phyloP scores from a whole-genome alignment of 2,888 invertebrate species.

The Xestia c-nigrum region DNA sequence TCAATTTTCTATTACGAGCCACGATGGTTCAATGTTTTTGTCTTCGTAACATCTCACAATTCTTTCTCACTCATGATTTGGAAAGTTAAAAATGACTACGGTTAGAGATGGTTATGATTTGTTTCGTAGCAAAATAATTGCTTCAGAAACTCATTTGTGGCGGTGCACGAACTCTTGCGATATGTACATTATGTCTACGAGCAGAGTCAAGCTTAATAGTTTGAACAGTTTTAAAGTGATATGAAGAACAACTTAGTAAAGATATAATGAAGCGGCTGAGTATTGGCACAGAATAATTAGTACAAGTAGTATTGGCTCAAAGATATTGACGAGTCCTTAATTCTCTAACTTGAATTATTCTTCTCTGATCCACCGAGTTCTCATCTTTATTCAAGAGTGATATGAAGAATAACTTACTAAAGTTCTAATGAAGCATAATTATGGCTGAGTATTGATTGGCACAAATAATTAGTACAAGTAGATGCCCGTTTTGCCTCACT shows the following conservation, averaged over 20 bases:
- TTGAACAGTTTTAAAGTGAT: conserved; percentile 29
- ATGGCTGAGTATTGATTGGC: no score
- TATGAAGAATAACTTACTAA: no score
- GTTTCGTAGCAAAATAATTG: conserved; percentile 55
- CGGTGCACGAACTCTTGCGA: conserved; percentile 53
- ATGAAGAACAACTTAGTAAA: conserved; percentile 16
- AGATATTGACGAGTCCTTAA: neutral
- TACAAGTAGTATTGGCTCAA: neutral
- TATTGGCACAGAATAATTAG: neutral
- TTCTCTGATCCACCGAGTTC: no score
- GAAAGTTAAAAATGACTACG: conserved; percentile 16
- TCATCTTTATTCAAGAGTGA: no score
- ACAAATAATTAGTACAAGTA: no score
- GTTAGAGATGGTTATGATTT: conserved; percentile 28
- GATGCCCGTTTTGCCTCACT: neutral
- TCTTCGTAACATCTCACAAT: conserved; percentile 8
- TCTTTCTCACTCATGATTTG: conserved; percentile 13
- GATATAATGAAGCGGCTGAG: conserved; percentile 4
- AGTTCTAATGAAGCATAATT: no score
- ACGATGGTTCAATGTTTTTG: neutral
- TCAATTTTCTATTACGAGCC: conserved; percentile 5
- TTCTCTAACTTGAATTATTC: no score
- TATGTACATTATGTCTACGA: conserved; percentile 38
- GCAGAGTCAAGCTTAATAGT: conserved; percentile 23
- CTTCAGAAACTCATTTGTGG: conserved; percentile 54